A percentile compares a stretch with the other conserved stretches of the same genome.
Conservation (phyloP, 2,113 vertebrate species). For the Corythaixoides concolor region DNA sequence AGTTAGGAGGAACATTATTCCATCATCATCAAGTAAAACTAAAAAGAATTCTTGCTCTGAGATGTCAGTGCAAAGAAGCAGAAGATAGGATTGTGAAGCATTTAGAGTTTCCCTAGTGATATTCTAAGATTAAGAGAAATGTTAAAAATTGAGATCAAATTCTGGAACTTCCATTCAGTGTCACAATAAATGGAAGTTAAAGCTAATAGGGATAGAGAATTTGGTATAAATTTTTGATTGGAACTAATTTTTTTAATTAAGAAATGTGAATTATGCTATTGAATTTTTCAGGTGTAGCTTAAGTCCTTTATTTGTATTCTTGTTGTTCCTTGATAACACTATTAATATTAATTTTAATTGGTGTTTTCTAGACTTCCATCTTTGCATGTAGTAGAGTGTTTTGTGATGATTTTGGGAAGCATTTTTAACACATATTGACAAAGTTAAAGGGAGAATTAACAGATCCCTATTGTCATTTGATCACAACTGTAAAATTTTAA, state of each 20-base stretch:
- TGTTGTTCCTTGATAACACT: neutral
- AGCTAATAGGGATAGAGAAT: neutral
- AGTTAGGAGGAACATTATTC: neutral
- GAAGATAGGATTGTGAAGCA: neutral
- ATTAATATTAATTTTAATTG: neutral
- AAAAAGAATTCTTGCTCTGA: neutral
- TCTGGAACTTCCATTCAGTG: neutral
- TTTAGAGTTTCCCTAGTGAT: neutral
- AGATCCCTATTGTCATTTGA: constrained; percentile 40
- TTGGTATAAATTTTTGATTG: neutral
- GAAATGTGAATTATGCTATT: neutral
- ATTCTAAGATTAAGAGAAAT: neutral
- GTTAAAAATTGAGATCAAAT: neutral
- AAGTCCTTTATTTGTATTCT: neutral
- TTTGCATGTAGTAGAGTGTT: neutral
- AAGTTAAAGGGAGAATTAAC: constrained; percentile 27
- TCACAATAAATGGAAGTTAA: neutral
- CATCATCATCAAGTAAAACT: neutral
- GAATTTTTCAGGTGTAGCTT: neutral
- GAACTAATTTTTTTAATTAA: neutral
- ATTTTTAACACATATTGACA: constrained; percentile 48
- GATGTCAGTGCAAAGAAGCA: neutral
- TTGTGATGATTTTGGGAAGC: constrained; percentile 25
- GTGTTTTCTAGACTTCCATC: neutral
- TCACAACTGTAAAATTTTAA: constrained; percentile 32